Percentiles rank a stretch among this genome's conserved stretches.
phyloP scores from a whole-genome alignment of 2,113 vertebrate species.

The Mus pahari region DNA sequence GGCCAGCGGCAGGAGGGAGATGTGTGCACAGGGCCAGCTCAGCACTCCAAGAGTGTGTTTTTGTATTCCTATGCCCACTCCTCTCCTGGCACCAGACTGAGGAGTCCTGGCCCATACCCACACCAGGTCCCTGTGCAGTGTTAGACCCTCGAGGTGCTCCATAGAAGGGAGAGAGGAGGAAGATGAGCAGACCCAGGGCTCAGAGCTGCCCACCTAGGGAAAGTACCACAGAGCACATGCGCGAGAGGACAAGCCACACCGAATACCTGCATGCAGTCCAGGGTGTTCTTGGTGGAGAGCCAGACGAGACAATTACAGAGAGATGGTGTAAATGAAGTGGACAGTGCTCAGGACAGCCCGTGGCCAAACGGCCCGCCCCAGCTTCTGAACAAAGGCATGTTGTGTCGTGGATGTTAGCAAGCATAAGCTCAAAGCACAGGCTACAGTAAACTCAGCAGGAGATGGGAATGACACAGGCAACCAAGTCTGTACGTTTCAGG shows the following conservation, averaged over 20 bases:
- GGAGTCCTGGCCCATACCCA: background rate
- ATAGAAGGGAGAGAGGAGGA: background rate
- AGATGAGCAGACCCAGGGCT: constrained; percentile 62
- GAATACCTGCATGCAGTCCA: constrained; percentile 99
- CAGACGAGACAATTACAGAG: constrained; percentile 89
- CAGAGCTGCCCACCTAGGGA: constrained; percentile 68
- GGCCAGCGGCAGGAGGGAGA: constrained; percentile 4
- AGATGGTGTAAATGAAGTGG: constrained; percentile 83
- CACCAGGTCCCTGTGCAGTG: background rate
- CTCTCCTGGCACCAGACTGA: rapidly evolving
- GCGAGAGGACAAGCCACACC: constrained; percentile 76
- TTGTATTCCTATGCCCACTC: background rate
- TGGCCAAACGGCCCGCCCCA: background rate
- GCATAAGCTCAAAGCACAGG: background rate
- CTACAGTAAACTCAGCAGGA: background rate
- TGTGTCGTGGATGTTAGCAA: background rate
- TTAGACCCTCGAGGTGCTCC: background rate
- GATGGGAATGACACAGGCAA: background rate
- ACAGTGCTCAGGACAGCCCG: constrained; percentile 80
- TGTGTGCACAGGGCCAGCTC: constrained; percentile 71
- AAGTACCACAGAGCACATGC: background rate
- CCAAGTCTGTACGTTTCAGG: background rate
- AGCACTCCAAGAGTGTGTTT: background rate
- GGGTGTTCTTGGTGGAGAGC: constrained; percentile 93
- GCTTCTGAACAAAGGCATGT: constrained; percentile 76